Evolutionary conservation across 2,888 invertebrate species (phyloP).

Genomic region (Ashinkailepas kermadecensis): DNA sequence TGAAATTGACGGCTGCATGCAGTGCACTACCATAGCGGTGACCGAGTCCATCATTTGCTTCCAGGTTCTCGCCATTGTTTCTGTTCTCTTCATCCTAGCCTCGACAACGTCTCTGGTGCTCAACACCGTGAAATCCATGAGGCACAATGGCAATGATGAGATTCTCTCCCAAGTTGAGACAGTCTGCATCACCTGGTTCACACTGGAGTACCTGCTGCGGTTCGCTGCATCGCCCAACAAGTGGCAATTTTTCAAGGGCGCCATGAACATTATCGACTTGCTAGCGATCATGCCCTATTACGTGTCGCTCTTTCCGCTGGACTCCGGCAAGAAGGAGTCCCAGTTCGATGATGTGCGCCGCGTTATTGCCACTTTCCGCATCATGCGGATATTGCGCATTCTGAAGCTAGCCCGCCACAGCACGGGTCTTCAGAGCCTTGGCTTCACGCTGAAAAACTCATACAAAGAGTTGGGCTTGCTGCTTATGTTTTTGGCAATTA

Average conservation of each 20-base stretch:
- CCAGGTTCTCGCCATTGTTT: slow-evolving; percentile 46
- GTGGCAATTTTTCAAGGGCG: slow-evolving; percentile 49
- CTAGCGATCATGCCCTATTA: slow-evolving; percentile 50
- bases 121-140: slow-evolving; percentile 47
- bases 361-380: slow-evolving; percentile 48
- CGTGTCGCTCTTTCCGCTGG: slow-evolving; percentile 43
- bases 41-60: slow-evolving; percentile 23
- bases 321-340: slow-evolving; percentile 28
- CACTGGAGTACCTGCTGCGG: slow-evolving; percentile 49
- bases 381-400: slow-evolving; percentile 41
- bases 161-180: slow-evolving; percentile 46
- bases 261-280: slow-evolving; percentile 49
- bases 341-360: slow-evolving; percentile 44
- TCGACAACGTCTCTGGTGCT: slow-evolving; percentile 49
- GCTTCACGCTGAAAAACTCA: slow-evolving; percentile 48
- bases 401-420: slow-evolving; percentile 48
- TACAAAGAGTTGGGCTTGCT: slow-evolving; percentile 50
- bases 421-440: slow-evolving; percentile 49
- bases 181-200: slow-evolving; percentile 51
- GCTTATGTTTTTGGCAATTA: slow-evolving; percentile 49
- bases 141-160: slow-evolving; percentile 39
- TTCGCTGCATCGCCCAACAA: slow-evolving; percentile 49
- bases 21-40: too few species aligned
- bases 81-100: slow-evolving; percentile 49
- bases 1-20: too few species aligned